Evolutionary conservation across 2,797 vertebrate genomes (phyloP).

Genomic region (Galago senegalensis): DNA sequence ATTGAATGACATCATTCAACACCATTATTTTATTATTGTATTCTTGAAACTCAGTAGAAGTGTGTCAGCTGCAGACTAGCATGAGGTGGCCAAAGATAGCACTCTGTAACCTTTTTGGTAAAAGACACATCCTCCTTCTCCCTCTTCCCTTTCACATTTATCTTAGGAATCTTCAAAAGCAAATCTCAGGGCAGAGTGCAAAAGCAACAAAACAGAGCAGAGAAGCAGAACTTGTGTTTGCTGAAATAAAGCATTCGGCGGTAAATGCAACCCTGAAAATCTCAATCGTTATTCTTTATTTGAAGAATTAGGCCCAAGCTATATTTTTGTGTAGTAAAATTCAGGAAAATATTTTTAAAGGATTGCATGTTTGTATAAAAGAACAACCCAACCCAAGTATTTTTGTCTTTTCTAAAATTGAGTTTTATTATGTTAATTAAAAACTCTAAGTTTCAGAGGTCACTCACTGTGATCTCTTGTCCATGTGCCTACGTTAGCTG

Average conservation of each 20-base stretch:
- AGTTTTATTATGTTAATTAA: slow-evolving; percentile 1
- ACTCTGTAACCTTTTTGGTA: slow-evolving; percentile 40
- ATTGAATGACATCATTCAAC: slow-evolving; percentile 22
- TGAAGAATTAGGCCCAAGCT: background rate
- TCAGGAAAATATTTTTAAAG: background rate
- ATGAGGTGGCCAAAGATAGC: background rate
- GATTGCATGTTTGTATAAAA: background rate
- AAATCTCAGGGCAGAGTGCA: slow-evolving; percentile 39
- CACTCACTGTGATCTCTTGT: background rate
- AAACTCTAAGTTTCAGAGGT: background rate
- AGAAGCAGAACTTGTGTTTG: background rate
- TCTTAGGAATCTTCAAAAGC: slow-evolving; percentile 65
- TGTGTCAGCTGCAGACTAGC: background rate
- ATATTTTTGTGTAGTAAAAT: background rate
- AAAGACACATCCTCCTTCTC: background rate
- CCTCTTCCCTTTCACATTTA: background rate
- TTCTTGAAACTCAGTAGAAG: slow-evolving; percentile 47
- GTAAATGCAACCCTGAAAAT: background rate
- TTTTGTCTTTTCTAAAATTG: background rate
- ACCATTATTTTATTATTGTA: slow-evolving; percentile 41
- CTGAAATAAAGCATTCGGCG: background rate
- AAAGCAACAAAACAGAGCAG: slow-evolving; percentile 20
- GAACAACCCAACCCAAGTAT: background rate
- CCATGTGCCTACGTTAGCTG: background rate
- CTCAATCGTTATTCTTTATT: background rate